These are phyloP conservation scores for Poecile montanus DNA, from an alignment of 2,797 vertebrate species.

Conservation along the genomic window DNA sequence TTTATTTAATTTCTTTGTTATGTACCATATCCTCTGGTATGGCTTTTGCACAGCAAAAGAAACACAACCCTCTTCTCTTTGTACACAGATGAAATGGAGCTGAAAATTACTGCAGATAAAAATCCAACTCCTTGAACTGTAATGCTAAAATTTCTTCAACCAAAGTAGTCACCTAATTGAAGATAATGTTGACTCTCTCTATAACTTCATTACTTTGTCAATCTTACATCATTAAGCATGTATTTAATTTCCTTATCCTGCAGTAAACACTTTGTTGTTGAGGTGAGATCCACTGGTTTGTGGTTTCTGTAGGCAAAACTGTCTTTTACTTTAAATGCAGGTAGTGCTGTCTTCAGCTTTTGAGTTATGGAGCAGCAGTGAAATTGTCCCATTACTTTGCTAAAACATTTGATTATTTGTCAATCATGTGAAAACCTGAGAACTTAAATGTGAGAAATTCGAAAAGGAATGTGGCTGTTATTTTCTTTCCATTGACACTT, in stretches of 20 bases:
- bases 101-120: slow-evolving; percentile 52
- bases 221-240: not conserved
- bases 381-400: not conserved
- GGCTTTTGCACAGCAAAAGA: not conserved
- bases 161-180: not conserved
- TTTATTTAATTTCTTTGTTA: not conserved
- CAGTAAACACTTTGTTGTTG: not conserved
- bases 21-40: not conserved
- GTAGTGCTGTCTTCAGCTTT: not conserved
- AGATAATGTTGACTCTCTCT: not conserved
- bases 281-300: not conserved
- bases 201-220: not conserved
- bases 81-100: slow-evolving; percentile 9
- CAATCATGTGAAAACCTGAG: not conserved
- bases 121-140: not conserved
- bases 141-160: not conserved
- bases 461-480: not conserved
- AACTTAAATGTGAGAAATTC: not conserved
- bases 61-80: not conserved
- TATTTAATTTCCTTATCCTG: not conserved
- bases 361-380: not conserved
- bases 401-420: slow-evolving; percentile 21
- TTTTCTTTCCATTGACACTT: not conserved
- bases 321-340: not conserved
- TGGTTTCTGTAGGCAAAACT: not conserved